Percentiles rank a stretch among this genome's conserved stretches.
Conservation (phyloP, 2,888 invertebrate species). For the Omphaloscelis lunosa region DNA sequence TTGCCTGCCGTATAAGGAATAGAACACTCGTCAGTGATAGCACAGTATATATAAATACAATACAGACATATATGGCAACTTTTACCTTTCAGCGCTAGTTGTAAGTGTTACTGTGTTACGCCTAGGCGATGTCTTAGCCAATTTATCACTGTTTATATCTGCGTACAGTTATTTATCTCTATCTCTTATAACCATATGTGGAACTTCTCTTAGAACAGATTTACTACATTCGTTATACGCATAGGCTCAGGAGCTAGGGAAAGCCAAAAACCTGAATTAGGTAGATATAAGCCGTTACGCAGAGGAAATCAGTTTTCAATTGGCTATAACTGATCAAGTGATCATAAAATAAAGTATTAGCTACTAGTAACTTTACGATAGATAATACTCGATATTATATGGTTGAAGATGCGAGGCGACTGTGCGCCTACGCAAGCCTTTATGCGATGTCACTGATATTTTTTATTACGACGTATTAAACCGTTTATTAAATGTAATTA, state of each 20-base stretch:
- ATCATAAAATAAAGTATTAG: slow-evolving; percentile 45
- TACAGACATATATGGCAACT: slow-evolving; percentile 30
- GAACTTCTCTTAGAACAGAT: slow-evolving; percentile 8
- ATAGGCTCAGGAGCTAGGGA: slow-evolving; percentile 1
- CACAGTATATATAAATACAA: slow-evolving; percentile 52
- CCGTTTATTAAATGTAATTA: slow-evolving; percentile 33
- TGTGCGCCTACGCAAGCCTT: slow-evolving; percentile 36
- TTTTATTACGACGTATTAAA: slow-evolving; percentile 19
- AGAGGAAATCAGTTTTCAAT: slow-evolving; percentile 14
- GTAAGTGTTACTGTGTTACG: slow-evolving; percentile 34
- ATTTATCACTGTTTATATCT: slow-evolving; percentile 38
- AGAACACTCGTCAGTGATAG: slow-evolving; percentile 34
- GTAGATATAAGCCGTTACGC: not conserved
- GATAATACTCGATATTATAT: slow-evolving; percentile 39
- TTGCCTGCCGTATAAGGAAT: slow-evolving; percentile 14
- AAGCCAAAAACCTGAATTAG: slow-evolving; percentile 11
- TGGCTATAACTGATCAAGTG: slow-evolving; percentile 30
- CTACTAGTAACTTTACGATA: slow-evolving; percentile 42
- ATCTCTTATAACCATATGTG: slow-evolving; percentile 28
- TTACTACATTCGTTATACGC: slow-evolving; percentile 19
- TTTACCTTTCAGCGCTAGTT: slow-evolving; percentile 40
- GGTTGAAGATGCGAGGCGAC: slow-evolving; percentile 24
- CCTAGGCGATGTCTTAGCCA: slow-evolving; percentile 6
- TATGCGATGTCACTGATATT: slow-evolving; percentile 25
- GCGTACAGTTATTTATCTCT: slow-evolving; percentile 34